Percentiles rank a stretch among this genome's conserved stretches.
These are phyloP conservation scores for Galbula dea DNA, from an alignment of 2,113 vertebrate genomes.

Conservation along the genomic window DNA sequence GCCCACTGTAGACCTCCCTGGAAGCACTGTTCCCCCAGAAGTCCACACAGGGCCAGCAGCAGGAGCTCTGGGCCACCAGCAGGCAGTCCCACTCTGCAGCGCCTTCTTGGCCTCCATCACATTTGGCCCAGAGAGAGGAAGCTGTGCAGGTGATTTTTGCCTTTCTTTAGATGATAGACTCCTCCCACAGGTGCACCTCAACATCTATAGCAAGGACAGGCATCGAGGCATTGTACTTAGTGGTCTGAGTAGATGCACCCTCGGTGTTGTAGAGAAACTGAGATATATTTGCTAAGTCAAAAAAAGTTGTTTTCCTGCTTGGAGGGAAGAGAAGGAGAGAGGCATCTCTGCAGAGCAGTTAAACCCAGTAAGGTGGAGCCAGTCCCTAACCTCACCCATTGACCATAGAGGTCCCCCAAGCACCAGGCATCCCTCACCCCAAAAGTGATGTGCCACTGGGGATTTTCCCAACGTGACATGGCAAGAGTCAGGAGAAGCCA, in stretches of 20 bases:
- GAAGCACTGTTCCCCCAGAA: neutral
- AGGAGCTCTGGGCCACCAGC: fast-evolving
- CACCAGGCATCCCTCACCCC: neutral
- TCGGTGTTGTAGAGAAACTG: neutral
- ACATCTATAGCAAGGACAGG: neutral
- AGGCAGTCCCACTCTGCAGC: neutral
- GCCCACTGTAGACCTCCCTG: neutral
- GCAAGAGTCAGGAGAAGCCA: fast-evolving
- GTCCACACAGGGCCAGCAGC: fast-evolving
- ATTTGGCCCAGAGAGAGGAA: neutral
- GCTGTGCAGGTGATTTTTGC: neutral
- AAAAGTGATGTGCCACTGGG: neutral
- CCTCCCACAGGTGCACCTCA: neutral
- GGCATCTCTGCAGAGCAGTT: neutral
- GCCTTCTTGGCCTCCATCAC: neutral
- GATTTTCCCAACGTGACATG: neutral
- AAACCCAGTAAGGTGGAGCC: neutral
- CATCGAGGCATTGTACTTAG: neutral
- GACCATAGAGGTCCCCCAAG: neutral
- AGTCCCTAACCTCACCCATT: neutral
- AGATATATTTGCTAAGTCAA: neutral
- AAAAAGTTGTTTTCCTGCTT: neutral
- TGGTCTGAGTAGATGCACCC: fast-evolving
- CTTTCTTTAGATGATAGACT: neutral
- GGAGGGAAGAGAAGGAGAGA: neutral